Evolutionary conservation across 1,140 invertebrate genomes (phyloP).

Genomic region (Wiebesia pumilae): DNA sequence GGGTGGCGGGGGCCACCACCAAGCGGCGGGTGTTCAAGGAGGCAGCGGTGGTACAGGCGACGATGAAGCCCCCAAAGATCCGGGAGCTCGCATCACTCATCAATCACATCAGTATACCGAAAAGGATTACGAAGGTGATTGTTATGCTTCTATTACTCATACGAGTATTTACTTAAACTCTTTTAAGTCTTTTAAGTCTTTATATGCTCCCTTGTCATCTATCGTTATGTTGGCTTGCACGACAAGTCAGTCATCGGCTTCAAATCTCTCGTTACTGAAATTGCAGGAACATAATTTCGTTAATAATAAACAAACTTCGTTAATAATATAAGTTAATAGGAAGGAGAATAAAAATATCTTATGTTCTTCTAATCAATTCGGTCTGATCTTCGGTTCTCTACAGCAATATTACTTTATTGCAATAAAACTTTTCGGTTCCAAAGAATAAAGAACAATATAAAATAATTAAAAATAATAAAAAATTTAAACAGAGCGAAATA

Average conservation of each 20-base stretch:
- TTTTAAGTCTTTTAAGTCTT: not conserved
- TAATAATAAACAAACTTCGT: too few species aligned
- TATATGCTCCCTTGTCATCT: not conserved
- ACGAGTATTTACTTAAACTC: not conserved
- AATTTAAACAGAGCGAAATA: not conserved
- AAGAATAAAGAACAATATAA: too few species aligned
- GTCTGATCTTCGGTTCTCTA: too few species aligned
- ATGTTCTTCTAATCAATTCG: too few species aligned
- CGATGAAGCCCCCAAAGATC: conserved; percentile 88
- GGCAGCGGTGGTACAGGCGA: conserved; percentile 76
- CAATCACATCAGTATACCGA: conserved; percentile 84
- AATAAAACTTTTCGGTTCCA: too few species aligned
- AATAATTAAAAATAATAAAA: too few species aligned
- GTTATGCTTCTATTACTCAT: not conserved
- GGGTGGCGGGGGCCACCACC: conserved; percentile 58
- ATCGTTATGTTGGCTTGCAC: not conserved
- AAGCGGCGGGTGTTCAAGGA: conserved; percentile 53
- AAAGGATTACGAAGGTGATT: conserved; percentile 88
- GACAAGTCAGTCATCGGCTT: too few species aligned
- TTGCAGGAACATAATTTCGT: too few species aligned
- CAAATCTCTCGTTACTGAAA: too few species aligned
- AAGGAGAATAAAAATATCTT: too few species aligned
- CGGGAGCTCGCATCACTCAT: conserved; percentile 84
- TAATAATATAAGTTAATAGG: too few species aligned
- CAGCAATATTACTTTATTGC: too few species aligned